Evolutionary conservation across 2,888 invertebrate species (phyloP).

Genomic region (Acanthacorydalis orientalis): DNA sequence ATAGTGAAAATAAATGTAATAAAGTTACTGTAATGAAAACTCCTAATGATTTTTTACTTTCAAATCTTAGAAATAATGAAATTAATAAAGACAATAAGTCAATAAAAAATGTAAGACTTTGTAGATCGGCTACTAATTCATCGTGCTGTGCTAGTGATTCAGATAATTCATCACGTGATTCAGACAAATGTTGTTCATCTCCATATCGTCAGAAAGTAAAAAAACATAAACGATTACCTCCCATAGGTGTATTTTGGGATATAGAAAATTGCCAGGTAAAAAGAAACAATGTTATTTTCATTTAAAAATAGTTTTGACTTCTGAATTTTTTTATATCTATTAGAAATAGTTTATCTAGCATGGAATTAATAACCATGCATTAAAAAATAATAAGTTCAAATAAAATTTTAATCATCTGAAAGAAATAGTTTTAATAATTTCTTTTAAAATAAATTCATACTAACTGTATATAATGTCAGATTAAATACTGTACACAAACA

Average conservation of each 20-base stretch:
- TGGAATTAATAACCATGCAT: no score
- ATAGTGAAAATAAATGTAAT: not conserved
- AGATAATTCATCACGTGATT: slow-evolving; percentile 6
- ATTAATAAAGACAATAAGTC: not conserved
- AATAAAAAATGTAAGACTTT: not conserved
- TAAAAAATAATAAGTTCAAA: no score
- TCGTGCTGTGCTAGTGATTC: slow-evolving; percentile 5
- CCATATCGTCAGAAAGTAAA: slow-evolving; percentile 9
- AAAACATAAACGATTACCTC: slow-evolving; percentile 29
- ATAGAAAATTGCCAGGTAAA: slow-evolving; percentile 74
- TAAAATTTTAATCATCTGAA: no score
- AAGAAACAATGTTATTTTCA: slow-evolving; percentile 2
- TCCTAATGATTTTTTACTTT: not conserved
- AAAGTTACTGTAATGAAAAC: not conserved
- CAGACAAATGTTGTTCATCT: slow-evolving; percentile 7
- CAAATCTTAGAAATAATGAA: not conserved
- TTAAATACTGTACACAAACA: no score
- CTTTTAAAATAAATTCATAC: no score
- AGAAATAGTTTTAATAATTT: no score
- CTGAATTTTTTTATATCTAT: no score
- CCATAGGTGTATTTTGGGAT: slow-evolving; percentile 85
- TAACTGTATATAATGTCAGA: no score
- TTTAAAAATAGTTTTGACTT: slow-evolving; percentile 1
- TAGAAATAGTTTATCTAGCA: no score
- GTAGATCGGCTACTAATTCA: not conserved